Percentiles rank a stretch among this genome's conserved stretches.
These are phyloP conservation scores for Ciconia maguari DNA, from an alignment of 2,113 vertebrate species.

Conservation along the genomic window DNA sequence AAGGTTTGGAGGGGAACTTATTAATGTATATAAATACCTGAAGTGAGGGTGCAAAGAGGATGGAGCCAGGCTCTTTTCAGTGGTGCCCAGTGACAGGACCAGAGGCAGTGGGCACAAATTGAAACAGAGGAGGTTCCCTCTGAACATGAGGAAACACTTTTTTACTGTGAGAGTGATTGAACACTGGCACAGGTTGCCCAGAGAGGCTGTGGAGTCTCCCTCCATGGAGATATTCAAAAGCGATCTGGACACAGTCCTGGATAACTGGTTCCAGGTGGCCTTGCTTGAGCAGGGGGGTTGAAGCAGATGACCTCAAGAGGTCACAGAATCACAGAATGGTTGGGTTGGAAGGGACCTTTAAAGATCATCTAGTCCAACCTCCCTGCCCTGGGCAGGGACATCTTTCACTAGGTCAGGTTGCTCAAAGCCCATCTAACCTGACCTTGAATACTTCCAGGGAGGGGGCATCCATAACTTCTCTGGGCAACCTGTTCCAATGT, in stretches of 20 bases:
- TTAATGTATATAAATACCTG: not conserved
- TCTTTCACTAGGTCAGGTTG: not conserved
- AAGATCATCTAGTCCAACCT: not conserved
- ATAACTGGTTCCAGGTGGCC: not conserved
- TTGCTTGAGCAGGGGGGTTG: not conserved
- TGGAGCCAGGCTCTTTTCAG: too few relatives aligned
- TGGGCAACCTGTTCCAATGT: not conserved
- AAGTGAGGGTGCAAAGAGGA: not conserved
- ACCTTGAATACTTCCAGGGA: not conserved
- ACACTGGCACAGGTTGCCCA: not conserved
- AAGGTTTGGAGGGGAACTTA: not conserved
- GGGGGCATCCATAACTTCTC: not conserved
- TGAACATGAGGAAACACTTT: not conserved
- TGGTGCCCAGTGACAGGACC: not conserved
- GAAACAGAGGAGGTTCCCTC: not conserved
- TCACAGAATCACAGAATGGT: not conserved
- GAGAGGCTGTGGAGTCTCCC: not conserved
- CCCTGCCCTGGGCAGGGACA: not conserved
- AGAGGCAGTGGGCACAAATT: not conserved
- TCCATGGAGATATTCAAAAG: too few relatives aligned
- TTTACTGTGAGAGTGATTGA: not conserved
- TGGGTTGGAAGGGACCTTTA: not conserved
- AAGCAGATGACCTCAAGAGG: not conserved
- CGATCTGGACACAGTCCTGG: not conserved
- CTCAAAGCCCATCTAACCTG: not conserved